These are phyloP conservation scores for Tetramorium parvispinum DNA, from an alignment of 1,140 invertebrate genomes.

Conservation along the genomic window DNA sequence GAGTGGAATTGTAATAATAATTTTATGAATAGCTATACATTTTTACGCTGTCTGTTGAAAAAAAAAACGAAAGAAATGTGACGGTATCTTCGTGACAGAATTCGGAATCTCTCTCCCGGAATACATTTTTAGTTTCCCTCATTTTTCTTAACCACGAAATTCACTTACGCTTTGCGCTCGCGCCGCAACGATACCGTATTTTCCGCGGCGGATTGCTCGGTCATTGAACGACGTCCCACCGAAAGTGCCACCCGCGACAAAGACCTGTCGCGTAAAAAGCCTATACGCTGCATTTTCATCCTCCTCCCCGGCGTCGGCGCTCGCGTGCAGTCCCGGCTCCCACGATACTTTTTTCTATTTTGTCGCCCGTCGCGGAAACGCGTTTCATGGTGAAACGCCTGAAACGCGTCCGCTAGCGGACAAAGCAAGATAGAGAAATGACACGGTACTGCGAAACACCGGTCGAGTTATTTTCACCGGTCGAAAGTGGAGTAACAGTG, in stretches of 20 bases:
- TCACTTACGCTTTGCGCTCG: slow-evolving; percentile 11
- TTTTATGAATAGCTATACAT: not conserved
- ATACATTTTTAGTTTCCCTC: not conserved
- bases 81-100: not conserved
- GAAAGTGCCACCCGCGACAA: slow-evolving; percentile 59
- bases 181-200: not conserved
- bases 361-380: slow-evolving; percentile 40
- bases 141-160: slow-evolving; percentile 42
- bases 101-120: not conserved
- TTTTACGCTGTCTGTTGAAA: not conserved
- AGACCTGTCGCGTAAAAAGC: slow-evolving; percentile 65
- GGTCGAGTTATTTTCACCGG: slow-evolving; percentile 77
- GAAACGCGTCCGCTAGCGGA: slow-evolving; percentile 51
- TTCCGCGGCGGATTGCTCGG: slow-evolving; percentile 45
- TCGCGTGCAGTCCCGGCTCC: not conserved
- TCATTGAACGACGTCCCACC: slow-evolving; percentile 57
- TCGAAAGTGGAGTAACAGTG: slow-evolving; percentile 73
- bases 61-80: not conserved
- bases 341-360: slow-evolving; percentile 49
- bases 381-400: slow-evolving; percentile 57
- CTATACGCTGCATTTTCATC: slow-evolving; percentile 64
- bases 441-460: slow-evolving; percentile 63
- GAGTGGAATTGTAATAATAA: not conserved
- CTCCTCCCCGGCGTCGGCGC: not conserved
- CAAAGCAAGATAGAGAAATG: slow-evolving; percentile 67